Percentiles rank a stretch among this genome's conserved stretches.
Evolutionary conservation across 1,140 invertebrate genomes (phyloP).

Genomic region (Papilio machaon): DNA sequence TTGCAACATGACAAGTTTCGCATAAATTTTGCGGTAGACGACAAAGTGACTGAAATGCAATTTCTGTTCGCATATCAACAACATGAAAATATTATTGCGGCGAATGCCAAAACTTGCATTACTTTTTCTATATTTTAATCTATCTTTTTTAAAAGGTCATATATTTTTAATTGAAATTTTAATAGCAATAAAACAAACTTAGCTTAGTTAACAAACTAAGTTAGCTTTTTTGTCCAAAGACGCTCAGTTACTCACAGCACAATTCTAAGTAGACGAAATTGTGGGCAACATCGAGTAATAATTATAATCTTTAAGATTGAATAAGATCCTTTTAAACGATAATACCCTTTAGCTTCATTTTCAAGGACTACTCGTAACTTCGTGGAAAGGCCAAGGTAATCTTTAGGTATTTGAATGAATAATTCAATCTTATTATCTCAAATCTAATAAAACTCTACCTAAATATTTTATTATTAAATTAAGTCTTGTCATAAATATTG

Average conservation of each 20-base stretch:
- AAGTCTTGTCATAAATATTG: not conserved
- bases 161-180: not conserved
- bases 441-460: slow-evolving; percentile 10
- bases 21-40: not conserved
- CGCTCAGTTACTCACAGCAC: no score
- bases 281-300: no score
- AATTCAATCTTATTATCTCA: slow-evolving; percentile 14
- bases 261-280: no score
- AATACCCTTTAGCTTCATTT: slow-evolving; percentile 4
- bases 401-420: slow-evolving; percentile 12
- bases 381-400: not conserved
- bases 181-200: no score
- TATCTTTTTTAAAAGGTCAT: no score
- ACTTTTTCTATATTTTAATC: not conserved
- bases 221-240: no score
- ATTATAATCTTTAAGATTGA: not conserved
- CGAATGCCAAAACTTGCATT: not conserved
- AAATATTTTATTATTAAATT: not conserved
- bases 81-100: not conserved
- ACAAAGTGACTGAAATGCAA: slow-evolving; percentile 13
- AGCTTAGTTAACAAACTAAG: no score
- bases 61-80: not conserved
- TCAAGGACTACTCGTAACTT: slow-evolving; percentile 18
- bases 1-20: not conserved
- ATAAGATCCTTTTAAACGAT: not conserved